phyloP scores from a whole-genome alignment of 2,113 vertebrate genomes.

The Phalacrocorax pelagicus region DNA sequence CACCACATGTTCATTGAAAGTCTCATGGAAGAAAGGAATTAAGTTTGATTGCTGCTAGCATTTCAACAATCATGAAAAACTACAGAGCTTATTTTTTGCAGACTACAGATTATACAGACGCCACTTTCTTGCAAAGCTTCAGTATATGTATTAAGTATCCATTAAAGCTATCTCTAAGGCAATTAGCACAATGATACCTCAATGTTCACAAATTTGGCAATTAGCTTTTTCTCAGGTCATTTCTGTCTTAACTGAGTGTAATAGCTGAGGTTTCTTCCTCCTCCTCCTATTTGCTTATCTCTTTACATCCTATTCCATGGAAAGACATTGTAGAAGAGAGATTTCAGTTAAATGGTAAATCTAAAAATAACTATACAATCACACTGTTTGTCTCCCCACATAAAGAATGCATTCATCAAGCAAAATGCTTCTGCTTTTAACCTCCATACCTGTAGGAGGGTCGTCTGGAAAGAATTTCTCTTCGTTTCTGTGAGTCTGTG shows the following conservation, averaged over 20 bases:
- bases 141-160: neutral
- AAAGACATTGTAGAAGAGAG: neutral
- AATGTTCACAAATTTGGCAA: neutral
- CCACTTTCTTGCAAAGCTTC: neutral
- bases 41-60: neutral
- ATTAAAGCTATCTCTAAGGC: neutral
- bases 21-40: neutral
- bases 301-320: neutral
- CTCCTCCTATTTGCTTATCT: neutral
- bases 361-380: neutral
- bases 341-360: neutral
- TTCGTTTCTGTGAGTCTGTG: constrained; percentile 95
- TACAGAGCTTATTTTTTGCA: neutral
- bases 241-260: neutral
- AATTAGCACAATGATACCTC: neutral
- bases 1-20: neutral
- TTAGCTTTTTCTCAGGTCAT: neutral
- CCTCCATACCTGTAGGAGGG: constrained; percentile 92
- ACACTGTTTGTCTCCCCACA: neutral
- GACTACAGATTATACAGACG: neutral
- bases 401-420: neutral
- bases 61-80: neutral
- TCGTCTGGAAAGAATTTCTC: constrained; percentile 95
- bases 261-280: neutral
- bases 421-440: neutral